Evolutionary conservation across 1,140 invertebrate species (phyloP), one percentile per base, ranked within the genome.

Genomic region (Habropoda laboriosa): DNA sequence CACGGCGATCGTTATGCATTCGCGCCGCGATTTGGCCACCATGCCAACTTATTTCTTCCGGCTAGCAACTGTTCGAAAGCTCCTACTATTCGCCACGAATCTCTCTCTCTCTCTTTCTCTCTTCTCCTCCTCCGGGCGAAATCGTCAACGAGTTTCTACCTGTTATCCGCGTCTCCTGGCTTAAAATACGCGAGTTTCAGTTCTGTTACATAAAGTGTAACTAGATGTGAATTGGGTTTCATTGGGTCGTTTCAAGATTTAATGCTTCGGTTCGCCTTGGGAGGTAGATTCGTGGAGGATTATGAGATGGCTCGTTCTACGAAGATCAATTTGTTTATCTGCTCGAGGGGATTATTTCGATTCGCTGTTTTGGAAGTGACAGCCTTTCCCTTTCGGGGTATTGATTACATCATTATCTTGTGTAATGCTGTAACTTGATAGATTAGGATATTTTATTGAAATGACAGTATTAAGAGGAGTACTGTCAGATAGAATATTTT

Each of bases 1-100:
- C 63, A 38, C 70, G 64, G 42, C 73, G 73, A 86, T 87, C 80
- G 85, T 85, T 88, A 85, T 86, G 72, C 82, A 86, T 80, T 88
- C 78, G 78, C 75, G 67, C 55, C 74, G 42, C 70, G 77, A 82
- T 83, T 83, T 83, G 84, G 74, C 83, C 60, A n/a, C 58, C 53
- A 51, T 30, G 82, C 84, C 83, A 85, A 85, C 82, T 86, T 84
- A 85, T 85, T 85, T 72, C 83, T 81, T 85, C 73, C 78, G 83
- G 71, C 63, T 66, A 66, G 42, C 35, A 63, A 80, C 40, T 64
- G 67, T 53, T 80, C 71, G 67, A 68, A 80, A 67, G 51, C 63
- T 35, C 35, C 73, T 35, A 30, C 1, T 10, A 6, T 21, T 49
- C 47, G 24, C 32, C 24, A 18, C 51, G 27, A 58, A 32, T 12